Percentiles rank a stretch among this genome's conserved stretches.
Conservation (phyloP, 1,140 invertebrate species). For the Lasioglossum albipes region DNA sequence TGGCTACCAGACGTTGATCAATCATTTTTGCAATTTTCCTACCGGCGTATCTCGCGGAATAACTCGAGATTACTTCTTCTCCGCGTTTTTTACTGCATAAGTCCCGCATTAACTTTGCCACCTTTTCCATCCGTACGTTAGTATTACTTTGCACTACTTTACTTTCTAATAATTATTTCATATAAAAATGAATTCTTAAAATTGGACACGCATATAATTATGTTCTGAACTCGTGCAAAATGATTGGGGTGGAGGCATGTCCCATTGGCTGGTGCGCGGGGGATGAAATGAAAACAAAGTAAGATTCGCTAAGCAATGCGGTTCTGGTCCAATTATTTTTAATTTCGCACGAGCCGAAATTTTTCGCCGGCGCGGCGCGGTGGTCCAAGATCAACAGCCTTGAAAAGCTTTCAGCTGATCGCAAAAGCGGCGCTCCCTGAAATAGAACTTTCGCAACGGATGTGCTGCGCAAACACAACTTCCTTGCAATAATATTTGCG, state of each 20-base stretch:
- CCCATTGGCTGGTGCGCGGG: no score
- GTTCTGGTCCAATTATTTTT: background rate
- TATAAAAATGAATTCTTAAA: no score
- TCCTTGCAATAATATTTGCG: slow-evolving; percentile 57
- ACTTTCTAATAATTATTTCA: no score
- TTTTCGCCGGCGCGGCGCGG: background rate
- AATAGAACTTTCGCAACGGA: slow-evolving; percentile 53
- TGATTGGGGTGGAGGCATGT: no score
- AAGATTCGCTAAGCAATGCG: background rate
- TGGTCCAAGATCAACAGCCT: slow-evolving; percentile 35
- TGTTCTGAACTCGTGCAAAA: no score
- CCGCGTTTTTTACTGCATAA: background rate
- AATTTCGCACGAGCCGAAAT: background rate
- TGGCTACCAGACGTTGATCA: slow-evolving; percentile 3
- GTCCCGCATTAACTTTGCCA: background rate
- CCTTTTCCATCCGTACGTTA: no score
- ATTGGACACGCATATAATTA: no score
- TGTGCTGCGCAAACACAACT: slow-evolving; percentile 40
- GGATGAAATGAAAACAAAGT: background rate
- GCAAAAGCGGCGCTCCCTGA: slow-evolving; percentile 18
- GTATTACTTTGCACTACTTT: no score
- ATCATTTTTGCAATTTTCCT: slow-evolving; percentile 19
- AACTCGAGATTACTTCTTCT: background rate
- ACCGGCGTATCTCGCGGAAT: background rate
- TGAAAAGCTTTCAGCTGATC: slow-evolving; percentile 47